A percentile compares a stretch with the other conserved stretches of the same genome.
Evolutionary conservation across 2,113 vertebrate genomes (phyloP).

Genomic region (Phrynosoma blainvillii): DNA sequence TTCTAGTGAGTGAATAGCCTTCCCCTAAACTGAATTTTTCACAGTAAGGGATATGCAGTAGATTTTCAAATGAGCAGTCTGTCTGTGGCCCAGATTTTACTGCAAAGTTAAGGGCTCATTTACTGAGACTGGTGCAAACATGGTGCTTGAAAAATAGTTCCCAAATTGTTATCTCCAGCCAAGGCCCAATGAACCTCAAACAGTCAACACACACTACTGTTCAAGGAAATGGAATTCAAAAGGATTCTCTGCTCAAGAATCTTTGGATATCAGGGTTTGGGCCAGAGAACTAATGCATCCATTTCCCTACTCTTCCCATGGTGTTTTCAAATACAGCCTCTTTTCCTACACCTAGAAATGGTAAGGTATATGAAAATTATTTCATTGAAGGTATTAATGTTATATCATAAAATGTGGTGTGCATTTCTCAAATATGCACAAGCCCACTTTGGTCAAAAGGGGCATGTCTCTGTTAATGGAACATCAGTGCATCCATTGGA

Average conservation of each 20-base stretch:
- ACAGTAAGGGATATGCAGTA: not conserved
- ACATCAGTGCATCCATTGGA: too few species aligned
- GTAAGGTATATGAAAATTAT: too few species aligned
- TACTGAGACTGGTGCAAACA: not conserved
- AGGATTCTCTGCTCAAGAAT: not conserved
- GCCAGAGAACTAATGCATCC: not conserved
- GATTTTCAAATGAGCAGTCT: slow-evolving; percentile 40
- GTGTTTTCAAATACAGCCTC: too few species aligned
- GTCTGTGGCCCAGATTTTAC: slow-evolving; percentile 26
- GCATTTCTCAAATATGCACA: too few species aligned
- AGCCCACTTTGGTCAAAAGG: too few species aligned
- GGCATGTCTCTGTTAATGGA: too few species aligned
- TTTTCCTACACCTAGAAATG: too few species aligned
- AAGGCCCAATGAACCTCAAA: not conserved
- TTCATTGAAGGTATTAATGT: too few species aligned
- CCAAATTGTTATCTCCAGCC: not conserved
- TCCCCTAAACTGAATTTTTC: slow-evolving; percentile 31
- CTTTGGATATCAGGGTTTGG: slow-evolving; percentile 29
- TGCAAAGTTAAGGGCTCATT: slow-evolving; percentile 21
- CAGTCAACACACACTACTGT: too few species aligned
- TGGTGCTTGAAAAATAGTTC: not conserved
- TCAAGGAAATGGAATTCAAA: not conserved
- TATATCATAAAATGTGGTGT: too few species aligned
- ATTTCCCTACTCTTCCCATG: not conserved
- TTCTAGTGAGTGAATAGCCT: slow-evolving; percentile 31